Base-by-base conservation (phyloP, 2,797 vertebrate genomes). In the Artibeus jamaicensis region DNA sequence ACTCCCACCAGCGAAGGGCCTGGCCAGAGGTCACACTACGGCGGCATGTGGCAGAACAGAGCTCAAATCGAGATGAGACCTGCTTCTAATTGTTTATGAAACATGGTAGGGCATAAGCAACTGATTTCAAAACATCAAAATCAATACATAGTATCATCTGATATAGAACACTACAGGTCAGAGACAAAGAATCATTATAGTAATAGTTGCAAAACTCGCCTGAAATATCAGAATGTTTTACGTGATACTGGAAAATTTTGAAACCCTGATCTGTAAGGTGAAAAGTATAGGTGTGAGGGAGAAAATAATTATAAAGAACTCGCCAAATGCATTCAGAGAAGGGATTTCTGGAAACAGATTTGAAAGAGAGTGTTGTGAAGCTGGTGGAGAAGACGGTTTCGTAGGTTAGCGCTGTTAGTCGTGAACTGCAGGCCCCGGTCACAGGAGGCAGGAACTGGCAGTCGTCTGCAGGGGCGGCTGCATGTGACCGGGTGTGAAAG, bases 251-350 rank as follows among this genome's bases (percentile, higher is more conserved):
- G 48, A 94, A 78, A 87, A 46, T 42, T 48, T 16, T 46, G 21
- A 74, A 65, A 59, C 44, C 9, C 6, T 76, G 21, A 74, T 50
- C 6, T 48, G 34, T 18, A 57, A 18, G 73, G 39, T 71, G 24
- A 77, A 48, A 68, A 86, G 32, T 48, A 21, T 16, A 70, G 42
- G 8, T 77, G 10, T 65, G 21, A 46, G 26, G 53, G 7, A 39
- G n/a, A 85, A 44, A 57, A 95, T 50, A 53, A 90, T 50, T n/a
- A 87, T n/a, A 65, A 91, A 39, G 46, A 65, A 89, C 81, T 55
- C 46, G n/a, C 50, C 48, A 82, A 37, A 48, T 10, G 11, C n/a
- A 62, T 46, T 68, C 62, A 82, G 44, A 88, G 65, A 84, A 79
- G 29, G 39, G 10, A 5, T n/a, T 5, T 79, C 44, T 67, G 24